Percentiles rank a stretch among this genome's conserved stretches.
Evolutionary conservation across 2,888 invertebrate species (phyloP).

Genomic region (Miltochrista miniata): DNA sequence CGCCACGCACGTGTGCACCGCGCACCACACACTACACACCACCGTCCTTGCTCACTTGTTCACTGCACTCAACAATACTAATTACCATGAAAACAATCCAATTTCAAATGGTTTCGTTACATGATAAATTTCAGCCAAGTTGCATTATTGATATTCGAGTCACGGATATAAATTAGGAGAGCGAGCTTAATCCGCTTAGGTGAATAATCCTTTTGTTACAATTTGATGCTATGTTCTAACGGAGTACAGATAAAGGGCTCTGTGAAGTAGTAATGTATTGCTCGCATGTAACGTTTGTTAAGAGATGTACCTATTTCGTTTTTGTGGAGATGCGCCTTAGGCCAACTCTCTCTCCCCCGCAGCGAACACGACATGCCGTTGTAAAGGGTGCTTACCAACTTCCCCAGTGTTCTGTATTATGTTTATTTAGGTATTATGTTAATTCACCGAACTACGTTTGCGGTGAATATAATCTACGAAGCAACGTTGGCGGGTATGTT

Average conservation of each 20-base stretch:
- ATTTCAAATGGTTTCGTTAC: too few relatives aligned
- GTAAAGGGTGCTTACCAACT: conserved; percentile 34
- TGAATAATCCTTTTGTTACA: conserved; percentile 62
- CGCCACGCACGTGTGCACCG: conserved; percentile 22
- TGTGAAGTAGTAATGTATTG: conserved; percentile 48
- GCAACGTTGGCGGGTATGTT: background rate
- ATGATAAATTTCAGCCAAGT: conserved; percentile 1
- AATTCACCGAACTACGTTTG: conserved; percentile 17
- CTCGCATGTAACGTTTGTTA: conserved; percentile 39
- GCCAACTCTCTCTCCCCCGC: conserved; percentile 31
- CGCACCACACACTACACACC: background rate
- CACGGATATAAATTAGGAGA: conserved; percentile 57
- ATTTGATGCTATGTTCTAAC: conserved; percentile 44
- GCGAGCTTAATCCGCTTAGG: conserved; percentile 55
- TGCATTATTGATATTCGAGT: conserved; percentile 37
- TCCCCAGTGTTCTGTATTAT: conserved; percentile 28
- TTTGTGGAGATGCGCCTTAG: conserved; percentile 38
- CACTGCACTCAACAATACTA: conserved; percentile 35
- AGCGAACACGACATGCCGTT: conserved; percentile 32
- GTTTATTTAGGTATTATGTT: conserved; percentile 29
- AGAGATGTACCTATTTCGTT: conserved; percentile 39
- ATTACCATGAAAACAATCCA: too few relatives aligned
- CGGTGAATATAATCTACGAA: background rate
- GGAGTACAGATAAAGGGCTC: conserved; percentile 48
- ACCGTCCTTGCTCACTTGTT: conserved; percentile 42